Evolutionary conservation across 2,888 invertebrate genomes (phyloP).

Genomic region (Eupsilia transversa): DNA sequence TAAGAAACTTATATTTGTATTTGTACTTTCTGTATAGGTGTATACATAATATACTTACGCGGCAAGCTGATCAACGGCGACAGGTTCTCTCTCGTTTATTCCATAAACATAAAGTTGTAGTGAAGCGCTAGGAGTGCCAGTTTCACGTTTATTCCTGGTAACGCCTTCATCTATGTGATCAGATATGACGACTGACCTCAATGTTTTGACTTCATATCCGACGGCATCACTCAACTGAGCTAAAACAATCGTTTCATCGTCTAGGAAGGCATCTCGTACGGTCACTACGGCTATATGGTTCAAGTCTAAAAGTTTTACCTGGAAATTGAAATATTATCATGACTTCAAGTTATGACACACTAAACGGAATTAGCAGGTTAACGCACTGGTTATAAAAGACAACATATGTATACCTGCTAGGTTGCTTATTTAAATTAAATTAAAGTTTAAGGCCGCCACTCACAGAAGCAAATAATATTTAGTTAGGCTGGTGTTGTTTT

Average conservation of each 20-base stretch:
- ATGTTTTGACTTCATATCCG: constrained; percentile 82
- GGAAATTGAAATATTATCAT: constrained; percentile 68
- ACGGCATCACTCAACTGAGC: constrained; percentile 76
- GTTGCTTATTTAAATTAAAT: constrained; percentile 28
- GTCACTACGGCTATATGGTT: constrained; percentile 85
- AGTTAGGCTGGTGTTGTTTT: constrained; percentile 11
- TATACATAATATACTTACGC: constrained; percentile 71
- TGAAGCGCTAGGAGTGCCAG: constrained; percentile 70
- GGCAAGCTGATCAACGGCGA: constrained; percentile 76
- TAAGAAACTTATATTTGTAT: too few species aligned
- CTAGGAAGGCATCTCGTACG: constrained; percentile 81
- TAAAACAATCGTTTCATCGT: constrained; percentile 80
- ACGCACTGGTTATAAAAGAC: constrained; percentile 53
- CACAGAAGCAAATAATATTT: constrained; percentile 20
- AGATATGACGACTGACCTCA: constrained; percentile 83
- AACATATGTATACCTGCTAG: background rate
- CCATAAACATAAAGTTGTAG: constrained; percentile 84
- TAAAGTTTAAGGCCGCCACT: constrained; percentile 27
- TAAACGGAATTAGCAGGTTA: constrained; percentile 61
- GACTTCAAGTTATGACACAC: constrained; percentile 34
- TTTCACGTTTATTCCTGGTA: constrained; percentile 70
- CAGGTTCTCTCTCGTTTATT: constrained; percentile 78
- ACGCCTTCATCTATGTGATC: constrained; percentile 63
- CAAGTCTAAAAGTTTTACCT: constrained; percentile 85
- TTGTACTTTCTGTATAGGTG: background rate